Evolutionary conservation across 2,797 vertebrate species (phyloP).

Genomic region (Sus cebifrons): DNA sequence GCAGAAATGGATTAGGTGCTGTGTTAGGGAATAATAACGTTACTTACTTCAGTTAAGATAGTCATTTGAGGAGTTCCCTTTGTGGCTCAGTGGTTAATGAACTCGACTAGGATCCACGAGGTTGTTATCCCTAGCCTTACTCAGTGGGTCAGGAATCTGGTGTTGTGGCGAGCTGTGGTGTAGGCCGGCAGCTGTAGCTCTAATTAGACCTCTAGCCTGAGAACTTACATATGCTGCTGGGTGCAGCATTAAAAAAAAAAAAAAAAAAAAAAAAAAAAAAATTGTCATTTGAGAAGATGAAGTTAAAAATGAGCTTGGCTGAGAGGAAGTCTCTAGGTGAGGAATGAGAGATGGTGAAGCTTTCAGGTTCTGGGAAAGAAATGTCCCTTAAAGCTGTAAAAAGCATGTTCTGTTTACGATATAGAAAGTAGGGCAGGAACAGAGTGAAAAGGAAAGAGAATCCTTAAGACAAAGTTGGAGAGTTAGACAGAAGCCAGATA

Average conservation of each 20-base stretch:
- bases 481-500: background rate
- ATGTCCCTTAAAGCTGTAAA: background rate
- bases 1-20: background rate
- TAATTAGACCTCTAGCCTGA: too few relatives aligned
- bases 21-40: background rate
- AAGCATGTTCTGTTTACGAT: background rate
- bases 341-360: background rate
- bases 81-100: too few relatives aligned
- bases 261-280: too few relatives aligned
- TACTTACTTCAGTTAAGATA: background rate
- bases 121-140: too few relatives aligned
- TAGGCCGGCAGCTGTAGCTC: too few relatives aligned
- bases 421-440: background rate
- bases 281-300: background rate
- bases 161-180: too few relatives aligned
- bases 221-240: too few relatives aligned
- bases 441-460: background rate
- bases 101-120: too few relatives aligned
- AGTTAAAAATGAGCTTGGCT: background rate
- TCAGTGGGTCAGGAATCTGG: too few relatives aligned
- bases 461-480: background rate
- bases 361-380: background rate
- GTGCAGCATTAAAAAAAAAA: too few relatives aligned
- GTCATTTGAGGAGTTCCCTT: background rate
- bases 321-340: background rate